Conservation (phyloP, 64 coral and sea anemone genomes). For the Pachyseris speciosa region DNA sequence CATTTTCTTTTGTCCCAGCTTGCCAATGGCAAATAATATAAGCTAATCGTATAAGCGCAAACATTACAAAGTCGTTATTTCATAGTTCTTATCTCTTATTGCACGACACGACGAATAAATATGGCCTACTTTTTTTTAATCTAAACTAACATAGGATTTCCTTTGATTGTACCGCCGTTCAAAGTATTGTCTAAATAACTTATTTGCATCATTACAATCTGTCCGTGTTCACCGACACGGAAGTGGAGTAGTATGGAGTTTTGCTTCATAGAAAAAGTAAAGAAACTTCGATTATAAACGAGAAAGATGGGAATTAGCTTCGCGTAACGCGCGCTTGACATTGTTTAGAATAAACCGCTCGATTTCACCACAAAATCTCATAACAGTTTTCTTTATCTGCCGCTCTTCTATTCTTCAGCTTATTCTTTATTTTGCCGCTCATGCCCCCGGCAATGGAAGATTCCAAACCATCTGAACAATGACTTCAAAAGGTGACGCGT, state of each 20-base stretch:
- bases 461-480: slow-evolving; percentile 16
- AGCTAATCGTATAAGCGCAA: not conserved
- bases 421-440: slow-evolving; percentile 1
- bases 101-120: not conserved
- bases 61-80: slow-evolving; percentile 31
- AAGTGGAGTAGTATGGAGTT: not conserved
- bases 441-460: not conserved
- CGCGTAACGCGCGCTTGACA: not conserved
- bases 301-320: not conserved
- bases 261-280: not conserved
- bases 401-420: not conserved
- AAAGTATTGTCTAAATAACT: slow-evolving; percentile 6
- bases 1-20: slow-evolving; percentile 20
- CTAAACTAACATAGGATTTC: not conserved
- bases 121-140: not conserved
- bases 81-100: not conserved
- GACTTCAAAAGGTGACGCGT: slow-evolving; percentile 5
- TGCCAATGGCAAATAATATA: not conserved
- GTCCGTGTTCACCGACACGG: not conserved
- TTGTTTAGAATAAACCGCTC: not conserved
- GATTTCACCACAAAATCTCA: not conserved
- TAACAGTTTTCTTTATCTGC: slow-evolving; percentile 15
- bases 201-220: not conserved
- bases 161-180: slow-evolving; percentile 29
- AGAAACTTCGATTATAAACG: not conserved